These are phyloP conservation scores for Eurypyga helias DNA, from an alignment of 2,113 vertebrate species.

Conservation along the genomic window DNA sequence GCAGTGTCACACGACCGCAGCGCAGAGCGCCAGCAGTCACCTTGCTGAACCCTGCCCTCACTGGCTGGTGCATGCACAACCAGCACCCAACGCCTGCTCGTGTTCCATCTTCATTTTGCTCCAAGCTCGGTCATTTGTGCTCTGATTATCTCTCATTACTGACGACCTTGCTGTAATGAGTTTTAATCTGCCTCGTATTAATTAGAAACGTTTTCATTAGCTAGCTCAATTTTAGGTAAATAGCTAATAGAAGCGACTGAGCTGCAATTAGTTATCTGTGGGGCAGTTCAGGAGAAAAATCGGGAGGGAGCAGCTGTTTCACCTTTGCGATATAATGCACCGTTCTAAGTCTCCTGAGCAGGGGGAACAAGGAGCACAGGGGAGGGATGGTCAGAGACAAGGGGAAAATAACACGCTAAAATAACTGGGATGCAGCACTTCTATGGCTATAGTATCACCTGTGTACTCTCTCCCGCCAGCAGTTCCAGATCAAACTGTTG, in stretches of 20 bases:
- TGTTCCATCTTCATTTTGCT: slow-evolving; percentile 63
- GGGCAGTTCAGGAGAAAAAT: slow-evolving; percentile 58
- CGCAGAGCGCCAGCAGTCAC: not conserved
- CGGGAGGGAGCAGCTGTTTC: slow-evolving; percentile 58
- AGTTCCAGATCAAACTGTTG: not conserved
- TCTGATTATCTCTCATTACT: slow-evolving; percentile 79
- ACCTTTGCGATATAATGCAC: not conserved
- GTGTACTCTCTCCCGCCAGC: not conserved
- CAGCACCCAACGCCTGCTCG: not conserved
- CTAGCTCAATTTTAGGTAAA: slow-evolving; percentile 73
- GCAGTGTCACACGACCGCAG: not conserved
- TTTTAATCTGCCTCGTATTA: slow-evolving; percentile 80
- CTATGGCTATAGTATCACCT: not conserved
- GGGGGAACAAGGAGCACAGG: not conserved
- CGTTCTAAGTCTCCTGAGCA: not conserved
- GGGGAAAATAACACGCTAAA: not conserved
- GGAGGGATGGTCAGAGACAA: not conserved
- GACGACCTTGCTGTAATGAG: slow-evolving; percentile 77
- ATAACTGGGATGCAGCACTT: not conserved
- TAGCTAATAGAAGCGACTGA: slow-evolving; percentile 74
- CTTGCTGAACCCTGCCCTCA: not conserved
- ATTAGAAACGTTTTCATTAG: slow-evolving; percentile 80
- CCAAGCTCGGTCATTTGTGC: slow-evolving; percentile 69
- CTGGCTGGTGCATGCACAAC: not conserved
- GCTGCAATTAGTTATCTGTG: slow-evolving; percentile 72